These are phyloP conservation scores for Eidolon helvum DNA, from an alignment of 2,113 vertebrate species.

Conservation along the genomic window DNA sequence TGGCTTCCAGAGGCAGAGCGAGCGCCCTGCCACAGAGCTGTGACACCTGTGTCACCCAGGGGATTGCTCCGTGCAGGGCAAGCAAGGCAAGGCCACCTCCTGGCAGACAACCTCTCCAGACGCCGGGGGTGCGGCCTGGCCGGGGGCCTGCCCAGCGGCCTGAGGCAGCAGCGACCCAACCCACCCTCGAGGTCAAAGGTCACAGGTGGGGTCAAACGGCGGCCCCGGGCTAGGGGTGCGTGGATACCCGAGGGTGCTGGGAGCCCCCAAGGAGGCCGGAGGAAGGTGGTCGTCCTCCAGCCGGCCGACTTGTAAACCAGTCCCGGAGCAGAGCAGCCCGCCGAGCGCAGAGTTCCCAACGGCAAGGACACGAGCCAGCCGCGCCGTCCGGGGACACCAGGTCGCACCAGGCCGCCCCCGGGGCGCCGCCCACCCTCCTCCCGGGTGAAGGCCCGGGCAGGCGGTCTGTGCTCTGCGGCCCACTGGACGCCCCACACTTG, in stretches of 20 bases:
- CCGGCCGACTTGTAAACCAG: rapidly evolving
- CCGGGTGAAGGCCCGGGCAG: background rate
- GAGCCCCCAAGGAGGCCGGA: background rate
- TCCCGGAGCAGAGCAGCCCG: background rate
- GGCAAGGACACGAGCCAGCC: background rate
- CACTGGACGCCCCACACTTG: background rate
- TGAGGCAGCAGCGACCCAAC: rapidly evolving
- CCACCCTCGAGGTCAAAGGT: background rate
- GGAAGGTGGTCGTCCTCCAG: background rate
- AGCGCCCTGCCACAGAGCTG: too few species aligned
- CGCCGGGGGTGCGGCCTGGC: rapidly evolving
- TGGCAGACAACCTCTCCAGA: background rate
- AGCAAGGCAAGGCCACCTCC: background rate
- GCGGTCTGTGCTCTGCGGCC: background rate
- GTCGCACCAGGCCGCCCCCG: background rate
- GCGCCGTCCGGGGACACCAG: background rate
- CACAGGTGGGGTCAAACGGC: background rate
- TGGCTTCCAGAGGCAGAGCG: too few species aligned
- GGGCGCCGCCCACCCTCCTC: too few species aligned
- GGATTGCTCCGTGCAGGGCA: background rate
- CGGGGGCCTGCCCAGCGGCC: background rate
- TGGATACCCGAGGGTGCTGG: background rate
- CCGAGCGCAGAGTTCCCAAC: background rate
- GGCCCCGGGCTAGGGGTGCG: rapidly evolving
- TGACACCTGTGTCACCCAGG: background rate